phyloP scores from a whole-genome alignment of 2,888 invertebrate genomes.

The Xanthorhoe spadicearia region DNA sequence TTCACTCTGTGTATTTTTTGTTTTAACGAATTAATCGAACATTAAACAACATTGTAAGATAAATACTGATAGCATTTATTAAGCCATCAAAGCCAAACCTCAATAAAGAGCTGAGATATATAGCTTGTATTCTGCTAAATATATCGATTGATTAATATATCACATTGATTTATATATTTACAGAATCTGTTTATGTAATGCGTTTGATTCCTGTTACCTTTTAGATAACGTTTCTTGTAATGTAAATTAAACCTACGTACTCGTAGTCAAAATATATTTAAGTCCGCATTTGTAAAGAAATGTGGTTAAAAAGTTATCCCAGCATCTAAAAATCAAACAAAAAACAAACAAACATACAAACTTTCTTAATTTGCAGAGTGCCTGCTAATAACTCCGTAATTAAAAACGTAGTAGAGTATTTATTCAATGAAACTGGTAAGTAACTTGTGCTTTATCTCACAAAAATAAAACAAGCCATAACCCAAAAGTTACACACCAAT shows the following conservation, averaged over 20 bases:
- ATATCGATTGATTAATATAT: constrained; percentile 36
- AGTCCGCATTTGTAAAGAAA: too few species aligned
- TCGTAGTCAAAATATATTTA: too few species aligned
- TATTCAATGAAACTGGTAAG: too few species aligned
- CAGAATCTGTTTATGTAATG: constrained; percentile 19
- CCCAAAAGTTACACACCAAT: too few species aligned
- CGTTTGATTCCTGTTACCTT: constrained; percentile 24
- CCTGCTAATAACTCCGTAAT: too few species aligned
- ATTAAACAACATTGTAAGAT: not conserved
- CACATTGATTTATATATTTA: constrained; percentile 41
- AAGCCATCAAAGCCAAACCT: constrained; percentile 16
- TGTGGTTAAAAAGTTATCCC: too few species aligned
- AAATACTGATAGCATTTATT: constrained; percentile 10
- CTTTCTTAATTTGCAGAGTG: too few species aligned
- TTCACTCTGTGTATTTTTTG: not conserved
- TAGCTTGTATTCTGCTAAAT: constrained; percentile 6
- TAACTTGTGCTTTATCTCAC: too few species aligned
- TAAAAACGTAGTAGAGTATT: too few species aligned
- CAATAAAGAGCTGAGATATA: constrained; percentile 25
- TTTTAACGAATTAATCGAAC: not conserved
- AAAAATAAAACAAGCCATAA: too few species aligned
- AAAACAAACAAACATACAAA: too few species aligned
- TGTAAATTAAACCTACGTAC: not conserved
- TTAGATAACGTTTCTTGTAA: constrained; percentile 10
- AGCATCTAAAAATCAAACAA: too few species aligned